Evolutionary conservation across 2,113 vertebrate species (phyloP).

Genomic region (Lucifuga dentata): DNA sequence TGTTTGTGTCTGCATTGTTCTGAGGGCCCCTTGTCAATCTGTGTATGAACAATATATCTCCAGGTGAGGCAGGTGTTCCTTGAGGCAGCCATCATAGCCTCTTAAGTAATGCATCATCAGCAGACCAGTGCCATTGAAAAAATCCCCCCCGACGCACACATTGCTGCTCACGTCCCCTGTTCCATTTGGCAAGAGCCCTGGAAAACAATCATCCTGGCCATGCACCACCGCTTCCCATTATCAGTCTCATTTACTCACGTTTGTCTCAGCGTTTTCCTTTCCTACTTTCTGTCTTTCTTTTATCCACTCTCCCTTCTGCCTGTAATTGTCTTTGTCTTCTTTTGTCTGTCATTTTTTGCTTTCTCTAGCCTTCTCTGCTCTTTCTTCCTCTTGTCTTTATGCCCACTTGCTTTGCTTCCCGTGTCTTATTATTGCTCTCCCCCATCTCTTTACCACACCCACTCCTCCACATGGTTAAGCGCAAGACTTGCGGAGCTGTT

Average conservation of each 20-base stretch:
- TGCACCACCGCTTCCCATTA: slow-evolving; percentile 72
- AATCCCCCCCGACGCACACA: slow-evolving; percentile 17
- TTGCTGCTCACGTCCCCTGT: slow-evolving; percentile 23
- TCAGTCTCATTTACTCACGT: slow-evolving; percentile 74
- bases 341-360: slow-evolving; percentile 41
- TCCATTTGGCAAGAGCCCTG: slow-evolving; percentile 57
- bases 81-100: slow-evolving; percentile 35
- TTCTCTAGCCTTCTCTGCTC: slow-evolving; percentile 15
- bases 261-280: slow-evolving; percentile 57
- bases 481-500: neutral
- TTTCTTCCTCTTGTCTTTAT: neutral
- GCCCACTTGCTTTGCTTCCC: no score
- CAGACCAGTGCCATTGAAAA: slow-evolving; percentile 3
- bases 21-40: slow-evolving; percentile 45
- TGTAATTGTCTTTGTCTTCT: slow-evolving; percentile 62
- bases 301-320: slow-evolving; percentile 49
- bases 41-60: slow-evolving; percentile 40
- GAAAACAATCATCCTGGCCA: slow-evolving; percentile 69
- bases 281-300: slow-evolving; percentile 31
- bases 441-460: neutral
- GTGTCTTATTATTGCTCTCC: neutral
- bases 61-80: slow-evolving; percentile 53
- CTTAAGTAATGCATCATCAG: slow-evolving; percentile 47
- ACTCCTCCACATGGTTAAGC: slow-evolving; percentile 18
- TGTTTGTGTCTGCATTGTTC: slow-evolving; percentile 30